Percentiles rank a stretch among this genome's conserved stretches.
phyloP scores from a whole-genome alignment of 2,797 vertebrate genomes.

The Yasuhikotakia modesta region DNA sequence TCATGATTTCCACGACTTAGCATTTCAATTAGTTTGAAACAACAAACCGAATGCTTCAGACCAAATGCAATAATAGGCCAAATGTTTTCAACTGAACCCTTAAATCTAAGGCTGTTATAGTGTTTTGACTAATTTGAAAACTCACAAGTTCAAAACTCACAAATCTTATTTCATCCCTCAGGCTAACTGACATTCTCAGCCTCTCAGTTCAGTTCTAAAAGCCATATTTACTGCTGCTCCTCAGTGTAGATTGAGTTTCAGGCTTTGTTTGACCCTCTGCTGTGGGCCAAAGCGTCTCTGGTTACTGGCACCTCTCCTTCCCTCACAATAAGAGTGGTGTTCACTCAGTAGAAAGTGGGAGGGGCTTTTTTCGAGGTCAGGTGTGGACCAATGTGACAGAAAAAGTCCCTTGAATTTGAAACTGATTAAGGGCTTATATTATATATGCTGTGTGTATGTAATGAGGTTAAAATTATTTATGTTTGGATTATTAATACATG shows the following conservation, averaged over 20 bases:
- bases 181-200: constrained; percentile 66
- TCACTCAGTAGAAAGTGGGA: constrained; percentile 58
- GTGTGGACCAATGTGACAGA: constrained; percentile 61
- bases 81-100: no score
- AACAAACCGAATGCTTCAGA: no score
- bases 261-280: constrained; percentile 62
- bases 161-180: constrained; percentile 41
- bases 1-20: neutral
- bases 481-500: no score
- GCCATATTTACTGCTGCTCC: constrained; percentile 57
- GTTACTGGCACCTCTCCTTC: constrained; percentile 69
- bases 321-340: constrained; percentile 74
- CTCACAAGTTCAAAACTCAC: constrained; percentile 9
- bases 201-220: constrained; percentile 64
- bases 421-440: no score
- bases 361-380: constrained; percentile 62
- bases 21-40: neutral
- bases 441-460: no score
- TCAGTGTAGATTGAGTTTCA: constrained; percentile 72
- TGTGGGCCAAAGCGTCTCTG: constrained; percentile 63
- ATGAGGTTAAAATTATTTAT: no score
- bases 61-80: no score
- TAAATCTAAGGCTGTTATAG: neutral
- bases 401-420: constrained; percentile 19
- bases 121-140: constrained; percentile 35